phyloP scores from a whole-genome alignment of 2,113 vertebrate genomes.

The Ellobius talpinus region DNA sequence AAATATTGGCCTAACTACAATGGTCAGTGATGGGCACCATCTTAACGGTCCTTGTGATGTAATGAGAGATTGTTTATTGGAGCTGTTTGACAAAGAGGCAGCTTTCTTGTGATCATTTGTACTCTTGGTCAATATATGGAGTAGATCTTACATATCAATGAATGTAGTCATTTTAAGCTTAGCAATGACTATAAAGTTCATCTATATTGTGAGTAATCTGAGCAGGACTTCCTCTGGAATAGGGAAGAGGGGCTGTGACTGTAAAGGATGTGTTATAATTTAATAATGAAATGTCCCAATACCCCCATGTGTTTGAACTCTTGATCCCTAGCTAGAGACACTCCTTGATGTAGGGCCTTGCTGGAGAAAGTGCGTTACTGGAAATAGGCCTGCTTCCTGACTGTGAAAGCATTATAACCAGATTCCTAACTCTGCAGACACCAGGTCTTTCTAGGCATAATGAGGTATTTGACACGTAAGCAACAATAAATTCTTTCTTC shows the following conservation, averaged over 20 bases:
- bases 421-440: neutral
- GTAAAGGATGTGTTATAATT: neutral
- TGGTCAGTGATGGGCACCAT: neutral
- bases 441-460: neutral
- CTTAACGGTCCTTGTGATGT: neutral
- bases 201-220: neutral
- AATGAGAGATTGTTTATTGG: neutral
- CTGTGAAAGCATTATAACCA: neutral
- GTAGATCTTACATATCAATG: neutral
- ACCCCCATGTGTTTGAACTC: neutral
- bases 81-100: neutral
- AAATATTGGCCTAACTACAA: conserved; percentile 18
- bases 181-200: neutral
- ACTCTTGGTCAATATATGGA: neutral
- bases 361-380: neutral
- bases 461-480: neutral
- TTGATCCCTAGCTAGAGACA: neutral
- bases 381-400: neutral
- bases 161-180: neutral
- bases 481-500: neutral
- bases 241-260: neutral
- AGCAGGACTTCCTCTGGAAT: neutral
- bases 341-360: neutral
- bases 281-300: neutral
- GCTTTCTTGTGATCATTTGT: neutral